These are phyloP conservation scores for Herminia tarsipennalis DNA, from an alignment of 2,888 invertebrate genomes.

Conservation along the genomic window DNA sequence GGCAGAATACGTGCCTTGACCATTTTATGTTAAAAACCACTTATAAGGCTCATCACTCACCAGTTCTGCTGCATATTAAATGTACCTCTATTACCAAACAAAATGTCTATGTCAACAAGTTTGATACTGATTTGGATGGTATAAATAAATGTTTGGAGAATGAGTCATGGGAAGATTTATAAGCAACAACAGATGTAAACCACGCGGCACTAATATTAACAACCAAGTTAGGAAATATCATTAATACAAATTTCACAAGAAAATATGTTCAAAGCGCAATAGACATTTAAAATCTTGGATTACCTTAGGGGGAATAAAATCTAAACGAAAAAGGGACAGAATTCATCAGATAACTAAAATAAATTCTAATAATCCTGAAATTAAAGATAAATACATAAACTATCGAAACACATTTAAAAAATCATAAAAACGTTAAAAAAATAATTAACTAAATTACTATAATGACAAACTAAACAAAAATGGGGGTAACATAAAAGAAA, in stretches of 20 bases:
- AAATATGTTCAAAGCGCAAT: background rate
- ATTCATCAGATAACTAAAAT: background rate
- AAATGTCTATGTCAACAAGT: background rate
- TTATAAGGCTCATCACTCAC: background rate
- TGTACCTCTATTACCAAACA: background rate
- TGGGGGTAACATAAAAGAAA: background rate
- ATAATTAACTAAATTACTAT: background rate
- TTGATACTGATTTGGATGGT: background rate
- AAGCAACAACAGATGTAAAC: background rate
- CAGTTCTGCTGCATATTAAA: background rate
- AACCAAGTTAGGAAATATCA: background rate
- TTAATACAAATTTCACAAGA: background rate
- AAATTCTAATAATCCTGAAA: too few relatives aligned
- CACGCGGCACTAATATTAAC: background rate
- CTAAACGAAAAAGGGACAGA: background rate
- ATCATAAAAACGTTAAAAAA: conserved; percentile 1
- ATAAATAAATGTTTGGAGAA: background rate
- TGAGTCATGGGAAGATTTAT: background rate
- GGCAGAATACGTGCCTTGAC: background rate
- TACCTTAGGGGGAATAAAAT: background rate
- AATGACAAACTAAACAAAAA: background rate
- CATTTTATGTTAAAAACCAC: background rate
- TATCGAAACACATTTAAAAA: conserved; percentile 1
- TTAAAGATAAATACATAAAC: background rate
- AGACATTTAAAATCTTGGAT: conserved; percentile 1